Conservation (phyloP, 2,113 vertebrate species). For the Microtus ochrogaster region DNA sequence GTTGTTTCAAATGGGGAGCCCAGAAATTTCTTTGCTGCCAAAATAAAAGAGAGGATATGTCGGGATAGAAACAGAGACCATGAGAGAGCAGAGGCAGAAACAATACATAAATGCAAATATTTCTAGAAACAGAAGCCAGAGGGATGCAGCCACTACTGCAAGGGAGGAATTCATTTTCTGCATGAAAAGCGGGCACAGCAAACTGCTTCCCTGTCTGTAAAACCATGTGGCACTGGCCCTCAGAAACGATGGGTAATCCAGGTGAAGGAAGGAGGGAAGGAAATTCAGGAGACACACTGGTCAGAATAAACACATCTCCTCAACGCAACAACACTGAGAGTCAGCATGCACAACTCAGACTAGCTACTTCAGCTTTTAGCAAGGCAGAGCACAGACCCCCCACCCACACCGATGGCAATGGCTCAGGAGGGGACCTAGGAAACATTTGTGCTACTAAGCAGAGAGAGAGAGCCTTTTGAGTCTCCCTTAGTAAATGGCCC, state of each 20-base stretch:
- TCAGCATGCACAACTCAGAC: neutral
- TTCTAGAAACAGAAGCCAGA: constrained; percentile 73
- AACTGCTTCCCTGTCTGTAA: neutral
- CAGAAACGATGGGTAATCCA: neutral
- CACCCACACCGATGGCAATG: neutral
- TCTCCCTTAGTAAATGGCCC: neutral
- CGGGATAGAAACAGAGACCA: neutral
- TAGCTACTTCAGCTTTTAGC: neutral
- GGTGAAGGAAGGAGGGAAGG: neutral
- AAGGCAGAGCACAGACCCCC: neutral
- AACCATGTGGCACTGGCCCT: neutral
- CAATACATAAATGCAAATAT: constrained; percentile 79
- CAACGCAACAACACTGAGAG: neutral
- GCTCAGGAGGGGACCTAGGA: neutral
- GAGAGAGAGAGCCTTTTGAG: neutral
- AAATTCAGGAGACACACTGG: neutral
- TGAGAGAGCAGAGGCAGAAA: constrained; percentile 2
- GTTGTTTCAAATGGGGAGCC: constrained; percentile 70
- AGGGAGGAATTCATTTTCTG: constrained; percentile 47
- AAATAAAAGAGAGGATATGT: constrained; percentile 48
- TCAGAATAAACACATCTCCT: neutral
- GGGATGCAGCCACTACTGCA: neutral
- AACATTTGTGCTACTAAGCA: neutral
- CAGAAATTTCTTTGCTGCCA: constrained; percentile 64
- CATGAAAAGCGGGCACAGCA: constrained; percentile 23